Evolutionary conservation across 2,888 invertebrate genomes (phyloP), one percentile per base, ranked within the genome.

Genomic region (Disparrhopalites patrizii): DNA sequence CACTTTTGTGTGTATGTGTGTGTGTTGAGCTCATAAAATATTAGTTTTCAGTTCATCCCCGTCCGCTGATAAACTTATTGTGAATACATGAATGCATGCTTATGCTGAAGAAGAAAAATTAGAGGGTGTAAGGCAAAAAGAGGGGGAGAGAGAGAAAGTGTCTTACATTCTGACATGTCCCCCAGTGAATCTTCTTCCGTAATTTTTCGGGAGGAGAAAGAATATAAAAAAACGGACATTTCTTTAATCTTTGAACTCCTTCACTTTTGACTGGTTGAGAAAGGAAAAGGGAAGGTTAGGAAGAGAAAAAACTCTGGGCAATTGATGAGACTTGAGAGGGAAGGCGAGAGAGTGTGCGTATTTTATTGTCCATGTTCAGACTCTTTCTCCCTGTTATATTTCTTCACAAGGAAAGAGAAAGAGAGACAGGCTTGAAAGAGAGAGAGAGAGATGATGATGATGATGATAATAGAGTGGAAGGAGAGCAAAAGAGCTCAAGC

Each of bases 311-410:
- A 23, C 28, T 31, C 20, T 25, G 33, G 54, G 33, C 43, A 43
- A 40, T 43, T 63, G 62, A 55, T 54, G 54, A 23, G 62, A 43
- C 31, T n/a, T 30, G 10, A 40, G 62, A 31, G 62, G 55, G 54
- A 33, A 30, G 30, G 28, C 40, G 10, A 40, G 62, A 31, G 62
- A 63, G 54, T 43, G 23, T 18, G 33, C 31, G 38, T 36, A 31
- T 40, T 63, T 63, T 43, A 40, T 55, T 55, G 40, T 38, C 54
- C 55, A 18, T 52, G 43, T 54, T 55, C 38, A 52, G 52, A 40
- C 31, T 31, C 60, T 31, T 58, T 58, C 43, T 58, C 43, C 28
- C 38, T 58, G 10, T 15, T 58, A 47, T 25, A 23, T 38, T n/a
- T 38, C 23, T 57, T 47, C 47, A 47, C 25, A 25, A 47, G 47